Evolutionary conservation across 1,140 invertebrate species (phyloP).

Genomic region (Ostrea denselamellosa): DNA sequence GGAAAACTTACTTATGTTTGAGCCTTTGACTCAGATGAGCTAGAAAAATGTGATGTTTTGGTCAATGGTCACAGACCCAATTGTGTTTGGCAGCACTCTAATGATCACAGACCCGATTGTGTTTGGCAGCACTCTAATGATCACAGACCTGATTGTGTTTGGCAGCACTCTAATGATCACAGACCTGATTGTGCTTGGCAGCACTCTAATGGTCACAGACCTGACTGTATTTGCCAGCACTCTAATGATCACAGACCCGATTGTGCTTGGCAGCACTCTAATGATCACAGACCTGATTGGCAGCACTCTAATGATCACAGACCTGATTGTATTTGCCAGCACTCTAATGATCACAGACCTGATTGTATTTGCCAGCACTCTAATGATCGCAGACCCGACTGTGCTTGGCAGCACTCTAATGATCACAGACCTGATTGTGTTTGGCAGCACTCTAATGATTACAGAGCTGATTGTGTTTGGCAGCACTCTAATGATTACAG

Average conservation of each 20-base stretch:
- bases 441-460: slow-evolving; percentile 66
- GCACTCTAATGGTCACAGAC: slow-evolving; percentile 67
- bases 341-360: slow-evolving; percentile 68
- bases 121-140: slow-evolving; percentile 69
- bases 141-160: slow-evolving; percentile 72
- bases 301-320: slow-evolving; percentile 59
- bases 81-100: slow-evolving; percentile 73
- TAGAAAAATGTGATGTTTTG: too few relatives aligned
- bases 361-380: slow-evolving; percentile 72
- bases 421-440: slow-evolving; percentile 69
- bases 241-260: slow-evolving; percentile 66
- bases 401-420: slow-evolving; percentile 71
- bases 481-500: slow-evolving; percentile 58
- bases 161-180: slow-evolving; percentile 60
- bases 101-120: slow-evolving; percentile 67
- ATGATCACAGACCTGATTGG: slow-evolving; percentile 66
- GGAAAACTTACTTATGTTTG: too few relatives aligned
- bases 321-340: slow-evolving; percentile 74
- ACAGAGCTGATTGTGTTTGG: slow-evolving; percentile 72
- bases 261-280: slow-evolving; percentile 73
- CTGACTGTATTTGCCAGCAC: slow-evolving; percentile 72
- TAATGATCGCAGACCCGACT: slow-evolving; percentile 65
- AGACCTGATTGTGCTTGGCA: slow-evolving; percentile 73
- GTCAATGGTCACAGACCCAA: slow-evolving; percentile 60
- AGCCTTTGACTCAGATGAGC: too few relatives aligned